Percentiles rank a stretch among this genome's conserved stretches.
These are phyloP conservation scores for Madoqua kirkii DNA, from an alignment of 2,113 vertebrate species.

Conservation along the genomic window DNA sequence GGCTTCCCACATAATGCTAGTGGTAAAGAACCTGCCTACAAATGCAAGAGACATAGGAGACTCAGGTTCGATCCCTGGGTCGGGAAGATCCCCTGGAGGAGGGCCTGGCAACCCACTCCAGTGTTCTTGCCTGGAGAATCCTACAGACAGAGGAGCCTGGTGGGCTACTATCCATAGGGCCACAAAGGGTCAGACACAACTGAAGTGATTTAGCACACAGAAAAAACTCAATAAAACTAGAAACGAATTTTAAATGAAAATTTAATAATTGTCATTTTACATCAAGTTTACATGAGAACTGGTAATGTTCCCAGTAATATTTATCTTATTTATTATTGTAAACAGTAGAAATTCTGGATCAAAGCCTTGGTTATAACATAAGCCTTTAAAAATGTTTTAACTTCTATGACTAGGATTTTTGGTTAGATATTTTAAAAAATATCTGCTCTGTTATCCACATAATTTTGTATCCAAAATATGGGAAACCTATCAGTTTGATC, in stretches of 20 bases:
- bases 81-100: background rate
- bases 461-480: background rate
- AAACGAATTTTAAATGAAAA: background rate
- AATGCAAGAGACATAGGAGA: background rate
- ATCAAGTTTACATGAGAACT: background rate
- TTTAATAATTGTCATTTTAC: background rate
- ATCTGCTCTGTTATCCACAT: background rate
- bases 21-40: background rate
- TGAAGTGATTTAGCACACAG: background rate
- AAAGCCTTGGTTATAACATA: background rate
- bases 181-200: rapidly evolving
- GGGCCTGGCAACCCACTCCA: background rate
- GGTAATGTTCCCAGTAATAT: background rate
- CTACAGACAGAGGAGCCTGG: background rate
- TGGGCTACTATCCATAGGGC: background rate
- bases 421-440: background rate
- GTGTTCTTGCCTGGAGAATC: background rate
- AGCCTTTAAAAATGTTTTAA: background rate
- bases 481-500: background rate
- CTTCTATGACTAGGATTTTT: background rate
- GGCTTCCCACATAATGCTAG: background rate
- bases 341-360: background rate
- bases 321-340: background rate
- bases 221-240: background rate
- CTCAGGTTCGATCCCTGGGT: background rate